Conservation (phyloP, 2,113 vertebrate genomes). For the Nothoprocta pentlandii region DNA sequence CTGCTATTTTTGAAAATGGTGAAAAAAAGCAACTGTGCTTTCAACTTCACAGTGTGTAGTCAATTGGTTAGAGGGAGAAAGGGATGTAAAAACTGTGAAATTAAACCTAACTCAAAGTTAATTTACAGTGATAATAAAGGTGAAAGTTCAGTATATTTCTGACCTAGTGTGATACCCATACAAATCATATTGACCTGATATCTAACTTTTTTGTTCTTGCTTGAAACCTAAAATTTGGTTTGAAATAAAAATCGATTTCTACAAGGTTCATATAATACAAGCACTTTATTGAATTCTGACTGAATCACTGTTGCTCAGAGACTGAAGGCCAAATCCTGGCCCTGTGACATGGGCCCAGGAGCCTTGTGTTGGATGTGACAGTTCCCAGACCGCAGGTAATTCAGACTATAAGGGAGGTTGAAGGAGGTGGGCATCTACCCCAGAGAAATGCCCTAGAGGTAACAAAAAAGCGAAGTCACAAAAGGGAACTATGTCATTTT, state of each 20-base stretch:
- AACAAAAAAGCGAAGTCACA: background rate
- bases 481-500: background rate
- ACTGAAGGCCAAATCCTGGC: background rate
- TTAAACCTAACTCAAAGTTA: background rate
- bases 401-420: background rate
- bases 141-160: background rate
- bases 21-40: background rate
- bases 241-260: conserved; percentile 16
- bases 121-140: conserved; percentile 23
- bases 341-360: background rate
- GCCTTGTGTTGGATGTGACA: background rate
- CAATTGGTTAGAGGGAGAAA: conserved; percentile 12
- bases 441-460: background rate
- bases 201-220: background rate
- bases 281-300: background rate
- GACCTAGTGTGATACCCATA: background rate
- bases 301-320: background rate
- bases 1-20: conserved; percentile 1
- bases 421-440: background rate
- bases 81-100: background rate
- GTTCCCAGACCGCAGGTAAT: background rate
- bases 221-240: conserved; percentile 22
- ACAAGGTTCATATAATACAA: background rate
- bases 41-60: background rate
- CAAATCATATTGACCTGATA: background rate